Conservation (phyloP, 2,113 vertebrate species). For the Abramis brama region DNA sequence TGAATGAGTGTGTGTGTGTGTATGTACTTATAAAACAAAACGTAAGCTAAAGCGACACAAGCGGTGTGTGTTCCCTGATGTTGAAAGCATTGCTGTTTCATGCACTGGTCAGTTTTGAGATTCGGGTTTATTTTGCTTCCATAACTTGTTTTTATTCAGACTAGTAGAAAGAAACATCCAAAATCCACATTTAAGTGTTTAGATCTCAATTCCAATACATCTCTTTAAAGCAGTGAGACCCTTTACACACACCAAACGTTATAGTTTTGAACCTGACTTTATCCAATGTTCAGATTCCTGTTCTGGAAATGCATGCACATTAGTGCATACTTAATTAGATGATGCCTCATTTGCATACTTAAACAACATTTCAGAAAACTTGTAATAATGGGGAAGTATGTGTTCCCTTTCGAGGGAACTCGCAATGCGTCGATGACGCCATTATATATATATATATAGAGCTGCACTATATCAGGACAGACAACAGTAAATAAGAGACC, state of each 20-base stretch:
- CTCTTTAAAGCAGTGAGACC: too few relatives aligned
- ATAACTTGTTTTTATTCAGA: background rate
- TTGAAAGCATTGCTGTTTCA: background rate
- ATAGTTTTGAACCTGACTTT: background rate
- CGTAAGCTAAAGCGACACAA: background rate
- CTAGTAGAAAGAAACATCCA: background rate
- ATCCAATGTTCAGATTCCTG: background rate
- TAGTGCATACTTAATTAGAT: background rate
- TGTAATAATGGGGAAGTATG: background rate
- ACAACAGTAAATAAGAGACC: too few relatives aligned
- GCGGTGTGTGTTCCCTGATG: background rate
- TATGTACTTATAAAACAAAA: background rate
- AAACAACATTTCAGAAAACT: background rate
- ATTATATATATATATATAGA: too few relatives aligned
- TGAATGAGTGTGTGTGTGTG: background rate
- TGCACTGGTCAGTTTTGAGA: background rate
- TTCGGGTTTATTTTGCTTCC: background rate
- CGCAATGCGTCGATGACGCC: too few relatives aligned
- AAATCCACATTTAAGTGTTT: background rate
- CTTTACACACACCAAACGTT: background rate
- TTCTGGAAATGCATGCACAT: background rate
- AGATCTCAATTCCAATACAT: too few relatives aligned
- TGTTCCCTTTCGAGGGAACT: too few relatives aligned
- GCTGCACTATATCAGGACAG: too few relatives aligned
- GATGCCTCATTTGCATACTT: background rate